Percentiles rank a stretch among this genome's conserved stretches.
These are phyloP conservation scores for Peucedramus taeniatus DNA, from an alignment of 2,113 vertebrate species.

Conservation along the genomic window DNA sequence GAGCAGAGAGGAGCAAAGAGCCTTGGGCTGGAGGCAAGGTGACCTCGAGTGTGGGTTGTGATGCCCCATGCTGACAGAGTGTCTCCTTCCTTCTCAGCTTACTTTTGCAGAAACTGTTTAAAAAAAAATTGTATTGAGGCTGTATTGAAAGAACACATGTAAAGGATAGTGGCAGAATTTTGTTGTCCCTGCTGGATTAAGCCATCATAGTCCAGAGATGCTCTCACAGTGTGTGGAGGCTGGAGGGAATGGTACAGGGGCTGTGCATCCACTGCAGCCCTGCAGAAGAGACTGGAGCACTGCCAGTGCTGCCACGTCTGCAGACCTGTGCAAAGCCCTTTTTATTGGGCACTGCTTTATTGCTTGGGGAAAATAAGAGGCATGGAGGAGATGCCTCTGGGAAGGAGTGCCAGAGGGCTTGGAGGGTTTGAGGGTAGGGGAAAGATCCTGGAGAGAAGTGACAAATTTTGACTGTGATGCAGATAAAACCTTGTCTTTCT, in stretches of 20 bases:
- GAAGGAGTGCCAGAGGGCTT: background rate
- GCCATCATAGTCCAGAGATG: background rate
- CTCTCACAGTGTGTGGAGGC: background rate
- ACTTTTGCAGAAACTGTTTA: background rate
- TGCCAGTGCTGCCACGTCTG: background rate
- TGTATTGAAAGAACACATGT: background rate
- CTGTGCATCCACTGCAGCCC: background rate
- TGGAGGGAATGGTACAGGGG: background rate
- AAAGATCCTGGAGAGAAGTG: background rate
- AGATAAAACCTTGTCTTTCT: background rate
- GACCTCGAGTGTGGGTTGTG: background rate
- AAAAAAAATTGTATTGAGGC: background rate
- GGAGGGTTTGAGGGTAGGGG: background rate
- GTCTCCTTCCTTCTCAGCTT: background rate
- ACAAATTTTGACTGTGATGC: background rate
- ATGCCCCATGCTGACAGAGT: background rate
- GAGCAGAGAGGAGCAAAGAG: background rate
- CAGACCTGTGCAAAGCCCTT: background rate
- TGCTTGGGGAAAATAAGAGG: background rate
- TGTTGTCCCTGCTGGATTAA: background rate
- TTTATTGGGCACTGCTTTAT: background rate
- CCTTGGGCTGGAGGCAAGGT: background rate
- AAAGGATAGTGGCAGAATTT: background rate
- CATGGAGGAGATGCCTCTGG: background rate
- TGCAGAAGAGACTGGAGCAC: background rate